Evolutionary conservation across 2,888 invertebrate species (phyloP), one percentile per base, ranked within the genome.

Genomic region (Sarcophaga subvicina): DNA sequence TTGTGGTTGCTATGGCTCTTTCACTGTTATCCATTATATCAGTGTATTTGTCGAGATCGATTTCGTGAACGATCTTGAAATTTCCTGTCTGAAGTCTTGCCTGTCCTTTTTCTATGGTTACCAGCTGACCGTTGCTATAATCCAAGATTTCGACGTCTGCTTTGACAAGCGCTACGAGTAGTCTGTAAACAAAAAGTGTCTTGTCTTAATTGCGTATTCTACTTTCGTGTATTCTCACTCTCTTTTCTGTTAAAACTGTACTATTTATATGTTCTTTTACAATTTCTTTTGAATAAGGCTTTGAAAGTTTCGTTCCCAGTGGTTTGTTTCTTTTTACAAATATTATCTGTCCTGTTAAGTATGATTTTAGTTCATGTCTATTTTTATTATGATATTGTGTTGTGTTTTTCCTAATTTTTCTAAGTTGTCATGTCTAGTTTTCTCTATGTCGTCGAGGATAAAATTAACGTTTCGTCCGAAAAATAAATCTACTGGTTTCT

Each of bases 141-240:
- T 87, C 85, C 2, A 88, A 62, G 12, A 88, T 88, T 66, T 88
- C 75, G 12, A 77, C 67, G 27, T 88, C 85, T 22, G 81, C 70
- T 10, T 14, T 8, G 66, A 47, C 47, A 14, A 60, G 14, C 59
- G 22, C 11, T n/a, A 47, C 54, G 49, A 59, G 47, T 14, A 67
- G 17, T 54, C 76, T 76, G 66, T 45, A 66, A 75, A 25, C 20
- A 75, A 76, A 76, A 45, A 3, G 20, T 22, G 8, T 67, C 12
- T 8, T 69, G 27, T 62, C 22, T 84, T 71, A 86, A 12, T 88
- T 88, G 69, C 80, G 79, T 47, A 86, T 88, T 27, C 77, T 63
- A 64, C 80, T 88, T 85, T 86, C 83, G 54, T 86, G 80, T 8
- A 86, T 67, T 27, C 45, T 70, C 73, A 80, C 69, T 20, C 78